These are phyloP conservation scores for Sebastes miniatus DNA, from an alignment of 2,797 vertebrate species.

Conservation along the genomic window DNA sequence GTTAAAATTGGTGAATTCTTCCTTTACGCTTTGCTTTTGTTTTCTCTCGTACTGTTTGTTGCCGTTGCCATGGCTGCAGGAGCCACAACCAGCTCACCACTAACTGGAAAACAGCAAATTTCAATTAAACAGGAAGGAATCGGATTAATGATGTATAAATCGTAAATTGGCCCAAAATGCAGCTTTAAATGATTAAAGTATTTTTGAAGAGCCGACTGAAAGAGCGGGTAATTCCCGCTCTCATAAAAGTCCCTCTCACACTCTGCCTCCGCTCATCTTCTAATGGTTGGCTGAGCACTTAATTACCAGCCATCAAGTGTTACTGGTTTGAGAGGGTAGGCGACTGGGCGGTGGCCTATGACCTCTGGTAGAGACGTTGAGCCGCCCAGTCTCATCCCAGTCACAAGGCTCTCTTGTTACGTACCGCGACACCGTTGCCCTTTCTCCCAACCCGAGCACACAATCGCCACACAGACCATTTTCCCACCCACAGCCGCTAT, in stretches of 20 bases:
- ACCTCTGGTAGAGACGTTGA: constrained; percentile 40
- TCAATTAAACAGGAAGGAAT: not conserved
- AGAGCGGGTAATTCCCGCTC: constrained; percentile 3
- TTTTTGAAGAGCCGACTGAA: constrained; percentile 3
- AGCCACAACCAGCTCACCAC: not conserved
- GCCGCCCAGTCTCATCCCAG: constrained; percentile 48
- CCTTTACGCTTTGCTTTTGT: not conserved
- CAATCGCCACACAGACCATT: constrained; percentile 36
- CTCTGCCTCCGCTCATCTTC: constrained; percentile 34
- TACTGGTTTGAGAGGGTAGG: constrained; percentile 47
- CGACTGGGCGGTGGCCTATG: constrained; percentile 33
- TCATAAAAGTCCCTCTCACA: constrained; percentile 27
- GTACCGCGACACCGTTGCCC: constrained; percentile 5
- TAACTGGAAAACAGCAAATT: not conserved
- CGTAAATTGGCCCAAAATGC: not conserved
- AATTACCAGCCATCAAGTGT: constrained; percentile 42
- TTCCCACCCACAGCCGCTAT: constrained; percentile 51
- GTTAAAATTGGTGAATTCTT: not conserved
- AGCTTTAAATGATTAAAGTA: not conserved
- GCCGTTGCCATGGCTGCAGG: not conserved
- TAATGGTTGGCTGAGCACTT: not conserved
- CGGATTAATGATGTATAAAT: not conserved
- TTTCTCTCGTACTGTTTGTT: not conserved
- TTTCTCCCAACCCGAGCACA: constrained; percentile 52
- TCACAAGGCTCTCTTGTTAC: constrained; percentile 72